Evolutionary conservation across 37 sponge, comb jelly and placozoan species (phyloP), one percentile per base, ranked within the genome.

Genomic region (Halichondria panicea): DNA sequence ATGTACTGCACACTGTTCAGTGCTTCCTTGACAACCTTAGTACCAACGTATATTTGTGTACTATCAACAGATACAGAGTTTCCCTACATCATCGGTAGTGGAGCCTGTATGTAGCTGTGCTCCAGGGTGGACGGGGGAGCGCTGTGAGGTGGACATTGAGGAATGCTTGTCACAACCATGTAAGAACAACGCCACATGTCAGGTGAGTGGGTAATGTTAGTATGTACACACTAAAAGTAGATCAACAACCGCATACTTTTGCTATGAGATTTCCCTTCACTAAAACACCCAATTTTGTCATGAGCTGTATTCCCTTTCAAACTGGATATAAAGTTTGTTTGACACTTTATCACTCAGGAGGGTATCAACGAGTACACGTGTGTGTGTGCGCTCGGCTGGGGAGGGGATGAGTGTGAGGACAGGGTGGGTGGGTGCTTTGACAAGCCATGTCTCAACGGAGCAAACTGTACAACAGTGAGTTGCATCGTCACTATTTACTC

Each of bases 341-440:
- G n/a, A n/a, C n/a, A n/a, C 52, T 24, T 13, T 24, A 13, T 28
- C 70, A 31, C 33, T 44, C 19, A 35, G 37, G 72, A 71, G 3
- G 31, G 33, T 15, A 18, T 71, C 15, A 22, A 4, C 11, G 72
- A 40, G 37, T 71, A 35, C 40, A 12, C 57, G 2, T 71, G 72
- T 54, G 72, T 18, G 2, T 71, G 72, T 71, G 31, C 8, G 37
- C 22, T 36, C 22, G 72, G 72, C 36, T 71, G 55, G 55, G 55
- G 57, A n/a, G 72, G 72, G 6, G 28, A 11, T 3, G 40, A 53
- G 5, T 24, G 25, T 59, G 60, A 59, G 19, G 27, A 19, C 8
- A 7, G 22, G 25, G 22, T 12, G 19, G 60, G 8, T 59, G 60
- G 27, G 25, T 59, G 60, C 22, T 19, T 18, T 63, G 34, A 31